A percentile compares a stretch with the other conserved stretches of the same genome.
phyloP scores from a whole-genome alignment of 2,888 invertebrate species.

The Hanleya hanleyi region DNA sequence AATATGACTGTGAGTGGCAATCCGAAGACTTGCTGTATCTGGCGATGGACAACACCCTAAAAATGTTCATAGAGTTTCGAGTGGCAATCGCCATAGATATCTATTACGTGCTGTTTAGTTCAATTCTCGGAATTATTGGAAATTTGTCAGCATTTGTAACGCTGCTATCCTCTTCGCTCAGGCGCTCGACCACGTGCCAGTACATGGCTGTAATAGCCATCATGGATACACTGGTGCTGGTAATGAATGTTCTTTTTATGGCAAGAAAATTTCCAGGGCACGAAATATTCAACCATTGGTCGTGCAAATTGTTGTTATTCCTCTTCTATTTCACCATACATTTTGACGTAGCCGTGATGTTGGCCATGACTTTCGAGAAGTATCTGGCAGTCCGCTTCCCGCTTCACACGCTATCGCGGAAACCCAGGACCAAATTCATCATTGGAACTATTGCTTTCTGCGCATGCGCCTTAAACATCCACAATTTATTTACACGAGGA shows the following conservation, averaged over 20 bases:
- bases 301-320: slow-evolving; percentile 26
- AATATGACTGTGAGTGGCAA: not conserved
- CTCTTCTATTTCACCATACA: slow-evolving; percentile 33
- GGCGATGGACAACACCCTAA: not conserved
- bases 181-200: slow-evolving; percentile 28
- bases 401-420: slow-evolving; percentile 12
- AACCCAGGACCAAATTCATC: slow-evolving; percentile 12
- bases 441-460: slow-evolving; percentile 11
- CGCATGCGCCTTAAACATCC: slow-evolving; percentile 20
- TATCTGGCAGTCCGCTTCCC: slow-evolving; percentile 33
- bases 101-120: slow-evolving; percentile 23
- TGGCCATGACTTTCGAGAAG: slow-evolving; percentile 35
- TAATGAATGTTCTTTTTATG: slow-evolving; percentile 24
- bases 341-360: slow-evolving; percentile 25
- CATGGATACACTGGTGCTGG: slow-evolving; percentile 25
- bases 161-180: slow-evolving; percentile 11
- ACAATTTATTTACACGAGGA: slow-evolving; percentile 26
- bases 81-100: slow-evolving; percentile 16
- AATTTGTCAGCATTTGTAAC: slow-evolving; percentile 24
- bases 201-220: slow-evolving; percentile 34
- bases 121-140: slow-evolving; percentile 25
- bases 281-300: slow-evolving; percentile 19
- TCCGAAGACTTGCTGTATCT: not conserved
- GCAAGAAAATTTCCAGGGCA: not conserved
- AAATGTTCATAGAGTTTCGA: slow-evolving; percentile 17